phyloP scores from a whole-genome alignment of 2,888 invertebrate species.

The Rhagophthalmus giganteus region DNA sequence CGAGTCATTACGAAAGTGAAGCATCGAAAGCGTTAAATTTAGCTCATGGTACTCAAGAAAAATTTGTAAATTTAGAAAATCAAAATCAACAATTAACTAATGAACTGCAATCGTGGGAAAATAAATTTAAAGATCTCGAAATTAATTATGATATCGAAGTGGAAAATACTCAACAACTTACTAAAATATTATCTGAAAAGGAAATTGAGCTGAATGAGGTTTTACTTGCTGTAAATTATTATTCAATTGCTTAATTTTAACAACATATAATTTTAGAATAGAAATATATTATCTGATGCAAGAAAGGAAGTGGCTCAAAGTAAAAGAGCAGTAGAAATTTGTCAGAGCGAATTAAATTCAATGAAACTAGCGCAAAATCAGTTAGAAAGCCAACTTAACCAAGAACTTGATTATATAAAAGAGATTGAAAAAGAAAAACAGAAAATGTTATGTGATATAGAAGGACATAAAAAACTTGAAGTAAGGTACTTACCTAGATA shows the following conservation, averaged over 20 bases:
- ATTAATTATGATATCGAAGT: constrained; percentile 46
- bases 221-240: too few species aligned
- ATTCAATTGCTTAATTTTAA: not conserved
- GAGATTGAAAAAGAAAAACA: constrained; percentile 49
- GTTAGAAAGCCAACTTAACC: constrained; percentile 40
- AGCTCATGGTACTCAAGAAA: constrained; percentile 69
- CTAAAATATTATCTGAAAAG: constrained; percentile 64
- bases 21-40: constrained; percentile 71
- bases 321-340: constrained; percentile 60
- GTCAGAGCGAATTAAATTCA: constrained; percentile 50
- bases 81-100: constrained; percentile 59
- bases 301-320: constrained; percentile 48
- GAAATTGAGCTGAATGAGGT: constrained; percentile 65
- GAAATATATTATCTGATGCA: constrained; percentile 44
- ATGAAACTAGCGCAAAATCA: constrained; percentile 45
- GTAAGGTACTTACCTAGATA: constrained; percentile 41
- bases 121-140: constrained; percentile 54
- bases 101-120: constrained; percentile 50
- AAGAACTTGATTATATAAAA: constrained; percentile 36
- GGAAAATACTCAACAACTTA: constrained; percentile 59
- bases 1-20: constrained; percentile 70
- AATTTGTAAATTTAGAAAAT: constrained; percentile 60
- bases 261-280: constrained; percentile 41
- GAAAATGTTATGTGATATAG: constrained; percentile 45
- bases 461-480: constrained; percentile 48